phyloP scores from a whole-genome alignment of 30 jellyfish, hydroid and myxozoan species.

The Cassiopea andromeda region DNA sequence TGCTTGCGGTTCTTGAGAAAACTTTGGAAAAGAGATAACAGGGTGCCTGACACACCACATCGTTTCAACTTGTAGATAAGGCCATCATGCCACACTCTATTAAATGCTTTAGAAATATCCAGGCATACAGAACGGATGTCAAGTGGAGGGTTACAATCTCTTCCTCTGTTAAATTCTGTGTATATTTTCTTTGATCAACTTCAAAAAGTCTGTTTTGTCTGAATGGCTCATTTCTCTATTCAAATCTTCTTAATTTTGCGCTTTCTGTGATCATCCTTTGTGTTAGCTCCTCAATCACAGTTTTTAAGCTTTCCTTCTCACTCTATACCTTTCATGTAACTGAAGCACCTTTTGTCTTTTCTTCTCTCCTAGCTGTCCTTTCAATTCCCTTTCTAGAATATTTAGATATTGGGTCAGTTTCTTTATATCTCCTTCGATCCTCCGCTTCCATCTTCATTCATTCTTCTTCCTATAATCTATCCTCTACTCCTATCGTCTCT shows the following conservation, averaged over 20 bases:
- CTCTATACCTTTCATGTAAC: neutral
- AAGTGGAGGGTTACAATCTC: neutral
- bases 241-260: neutral
- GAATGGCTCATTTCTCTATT: neutral
- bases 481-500: no score
- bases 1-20: no score
- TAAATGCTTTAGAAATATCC: no score
- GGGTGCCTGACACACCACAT: no score
- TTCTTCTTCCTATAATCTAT: neutral
- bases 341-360: constrained; percentile 2
- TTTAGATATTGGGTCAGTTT: neutral
- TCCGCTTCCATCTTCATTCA: neutral
- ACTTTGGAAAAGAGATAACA: no score
- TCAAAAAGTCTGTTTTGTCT: neutral
- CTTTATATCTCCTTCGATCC: neutral
- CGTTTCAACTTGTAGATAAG: no score
- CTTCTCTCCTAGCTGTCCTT: constrained; percentile 8
- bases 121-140: no score
- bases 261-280: neutral
- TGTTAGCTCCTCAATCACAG: neutral
- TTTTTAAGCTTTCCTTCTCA: neutral
- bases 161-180: neutral
- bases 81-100: no score
- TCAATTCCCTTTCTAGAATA: neutral
- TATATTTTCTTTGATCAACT: neutral